phyloP scores from a whole-genome alignment of 2,888 invertebrate genomes.

The Nomada fabriciana region DNA sequence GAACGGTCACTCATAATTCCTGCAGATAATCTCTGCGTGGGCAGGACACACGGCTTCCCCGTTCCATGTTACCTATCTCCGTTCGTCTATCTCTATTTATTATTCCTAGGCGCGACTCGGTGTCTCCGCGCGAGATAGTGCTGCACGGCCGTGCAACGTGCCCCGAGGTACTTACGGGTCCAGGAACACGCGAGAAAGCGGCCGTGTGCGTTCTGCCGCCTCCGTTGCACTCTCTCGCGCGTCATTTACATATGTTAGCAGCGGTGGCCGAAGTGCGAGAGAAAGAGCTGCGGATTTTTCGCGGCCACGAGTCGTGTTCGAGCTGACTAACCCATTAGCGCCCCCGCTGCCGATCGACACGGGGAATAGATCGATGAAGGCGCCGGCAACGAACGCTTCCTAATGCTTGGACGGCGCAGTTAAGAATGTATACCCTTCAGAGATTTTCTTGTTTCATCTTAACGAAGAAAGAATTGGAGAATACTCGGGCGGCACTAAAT shows the following conservation, averaged over 20 bases:
- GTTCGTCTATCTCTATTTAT: constrained; percentile 81
- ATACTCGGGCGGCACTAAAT: too few relatives aligned
- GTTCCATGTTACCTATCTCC: constrained; percentile 68
- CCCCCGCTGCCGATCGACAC: constrained; percentile 70
- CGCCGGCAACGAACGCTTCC: constrained; percentile 57
- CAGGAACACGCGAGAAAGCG: constrained; percentile 40
- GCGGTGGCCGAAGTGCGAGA: constrained; percentile 10
- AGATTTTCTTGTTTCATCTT: too few relatives aligned
- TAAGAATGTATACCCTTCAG: too few relatives aligned
- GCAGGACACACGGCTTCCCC: constrained; percentile 73
- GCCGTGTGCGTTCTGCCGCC: constrained; percentile 44
- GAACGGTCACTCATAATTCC: constrained; percentile 80
- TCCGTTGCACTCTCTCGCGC: constrained; percentile 7
- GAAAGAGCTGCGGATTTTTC: constrained; percentile 54
- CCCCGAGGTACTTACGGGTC: constrained; percentile 27
- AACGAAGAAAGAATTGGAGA: too few relatives aligned
- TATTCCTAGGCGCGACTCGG: constrained; percentile 76
- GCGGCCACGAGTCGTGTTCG: constrained; percentile 57
- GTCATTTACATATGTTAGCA: constrained; percentile 54
- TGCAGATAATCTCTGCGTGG: constrained; percentile 81
- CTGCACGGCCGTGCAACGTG: constrained; percentile 23
- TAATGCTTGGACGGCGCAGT: neutral
- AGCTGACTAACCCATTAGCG: constrained; percentile 73
- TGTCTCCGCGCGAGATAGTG: constrained; percentile 64
- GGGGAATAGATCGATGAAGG: constrained; percentile 72